Conservation (phyloP, 2,888 invertebrate species). For the Cyclophora punctaria region DNA sequence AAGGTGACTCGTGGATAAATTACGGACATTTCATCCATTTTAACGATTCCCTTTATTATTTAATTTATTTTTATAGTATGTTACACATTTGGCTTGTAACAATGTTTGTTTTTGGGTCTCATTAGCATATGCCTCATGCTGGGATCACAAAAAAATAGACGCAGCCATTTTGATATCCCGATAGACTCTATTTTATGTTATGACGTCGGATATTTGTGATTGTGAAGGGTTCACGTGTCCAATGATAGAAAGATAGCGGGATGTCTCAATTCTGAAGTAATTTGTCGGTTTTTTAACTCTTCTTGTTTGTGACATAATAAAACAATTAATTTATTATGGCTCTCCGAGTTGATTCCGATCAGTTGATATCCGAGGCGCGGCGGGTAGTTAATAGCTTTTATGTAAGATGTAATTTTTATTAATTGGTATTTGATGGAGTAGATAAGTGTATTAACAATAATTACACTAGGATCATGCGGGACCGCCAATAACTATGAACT, state of each 20-base stretch:
- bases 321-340: slow-evolving; percentile 71
- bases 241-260: slow-evolving; percentile 64
- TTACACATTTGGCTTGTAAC: slow-evolving; percentile 73
- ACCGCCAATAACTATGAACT: not conserved
- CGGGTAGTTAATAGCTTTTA: slow-evolving; percentile 65
- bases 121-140: slow-evolving; percentile 71
- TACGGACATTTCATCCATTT: slow-evolving; percentile 73
- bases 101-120: slow-evolving; percentile 73
- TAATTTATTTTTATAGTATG: slow-evolving; percentile 74
- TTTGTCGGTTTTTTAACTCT: slow-evolving; percentile 66
- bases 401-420: slow-evolving; percentile 68
- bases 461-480: slow-evolving; percentile 10
- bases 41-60: slow-evolving; percentile 75
- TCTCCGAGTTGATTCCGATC: slow-evolving; percentile 59
- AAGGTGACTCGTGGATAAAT: slow-evolving; percentile 75
- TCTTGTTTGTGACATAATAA: slow-evolving; percentile 66
- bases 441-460: slow-evolving; percentile 24
- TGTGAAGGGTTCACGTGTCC: slow-evolving; percentile 44
- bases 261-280: slow-evolving; percentile 68
- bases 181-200: slow-evolving; percentile 55
- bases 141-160: slow-evolving; percentile 48
- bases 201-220: slow-evolving; percentile 49
- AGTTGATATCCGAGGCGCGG: slow-evolving; percentile 60
- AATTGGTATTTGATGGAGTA: slow-evolving; percentile 63
- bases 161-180: slow-evolving; percentile 56